These are phyloP conservation scores for Cladopsammia gracilis DNA, from an alignment of 64 coral and sea anemone genomes.

Conservation along the genomic window DNA sequence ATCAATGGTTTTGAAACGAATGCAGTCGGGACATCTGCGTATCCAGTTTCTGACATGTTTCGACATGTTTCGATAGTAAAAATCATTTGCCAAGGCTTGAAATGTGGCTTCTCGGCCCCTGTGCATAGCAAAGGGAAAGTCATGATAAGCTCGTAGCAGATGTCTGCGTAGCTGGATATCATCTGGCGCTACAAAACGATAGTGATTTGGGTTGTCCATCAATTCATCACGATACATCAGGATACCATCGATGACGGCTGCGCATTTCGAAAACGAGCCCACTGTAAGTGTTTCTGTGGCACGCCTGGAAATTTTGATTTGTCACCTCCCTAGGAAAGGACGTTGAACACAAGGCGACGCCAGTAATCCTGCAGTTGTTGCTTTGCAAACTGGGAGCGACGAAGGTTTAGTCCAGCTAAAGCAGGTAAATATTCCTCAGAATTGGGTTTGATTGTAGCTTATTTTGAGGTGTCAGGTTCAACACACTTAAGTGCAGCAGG, in stretches of 20 bases:
- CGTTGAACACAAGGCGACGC: not conserved
- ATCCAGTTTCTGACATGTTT: constrained; percentile 43
- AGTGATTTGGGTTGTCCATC: not conserved
- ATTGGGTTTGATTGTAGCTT: too few relatives aligned
- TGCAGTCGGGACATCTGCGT: constrained; percentile 9
- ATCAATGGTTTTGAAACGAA: constrained; percentile 1
- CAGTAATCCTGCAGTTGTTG: constrained; percentile 23
- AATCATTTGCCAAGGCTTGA: constrained; percentile 21
- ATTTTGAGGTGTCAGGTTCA: not conserved
- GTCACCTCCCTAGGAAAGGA: not conserved
- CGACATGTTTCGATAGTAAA: constrained; percentile 23
- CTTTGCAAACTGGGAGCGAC: not conserved
- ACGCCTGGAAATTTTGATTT: not conserved
- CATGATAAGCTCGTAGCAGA: constrained; percentile 30
- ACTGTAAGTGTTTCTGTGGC: constrained; percentile 29
- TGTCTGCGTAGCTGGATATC: not conserved
- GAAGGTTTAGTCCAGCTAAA: not conserved
- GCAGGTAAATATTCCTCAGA: too few relatives aligned
- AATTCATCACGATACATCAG: constrained; percentile 27
- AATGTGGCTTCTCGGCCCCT: constrained; percentile 36
- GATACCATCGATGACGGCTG: constrained; percentile 14
- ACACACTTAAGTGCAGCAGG: too few relatives aligned
- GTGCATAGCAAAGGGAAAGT: constrained; percentile 37
- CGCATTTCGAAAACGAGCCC: constrained; percentile 29
- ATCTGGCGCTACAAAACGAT: constrained; percentile 18